Conservation (phyloP, 2,113 vertebrate genomes). For the Porphyrio hochstetteri region DNA sequence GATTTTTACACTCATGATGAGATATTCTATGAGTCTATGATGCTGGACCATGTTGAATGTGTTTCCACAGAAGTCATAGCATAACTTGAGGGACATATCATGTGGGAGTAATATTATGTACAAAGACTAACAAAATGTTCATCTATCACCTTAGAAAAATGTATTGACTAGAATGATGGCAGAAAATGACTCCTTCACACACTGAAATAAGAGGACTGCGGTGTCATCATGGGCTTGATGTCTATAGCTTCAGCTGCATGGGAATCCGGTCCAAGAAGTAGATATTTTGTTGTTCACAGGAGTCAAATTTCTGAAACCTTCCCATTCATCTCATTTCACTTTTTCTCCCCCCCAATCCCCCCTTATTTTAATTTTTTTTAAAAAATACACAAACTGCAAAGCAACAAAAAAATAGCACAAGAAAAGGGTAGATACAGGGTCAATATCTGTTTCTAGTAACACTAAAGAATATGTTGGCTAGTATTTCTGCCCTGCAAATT, state of each 20-base stretch:
- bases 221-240: neutral
- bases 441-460: neutral
- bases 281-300: neutral
- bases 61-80: neutral
- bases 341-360: neutral
- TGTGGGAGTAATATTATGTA: neutral
- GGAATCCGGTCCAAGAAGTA: neutral
- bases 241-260: neutral
- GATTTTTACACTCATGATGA: neutral
- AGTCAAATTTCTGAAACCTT: neutral
- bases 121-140: neutral
- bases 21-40: neutral
- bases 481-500: neutral
- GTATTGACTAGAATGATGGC: neutral
- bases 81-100: accelerated
- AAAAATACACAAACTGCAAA: too few species aligned
- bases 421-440: too few species aligned
- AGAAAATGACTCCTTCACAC: neutral
- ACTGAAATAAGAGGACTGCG: neutral
- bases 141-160: neutral
- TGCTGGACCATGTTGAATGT: neutral
- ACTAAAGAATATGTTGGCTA: neutral
- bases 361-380: neutral
- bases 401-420: neutral
- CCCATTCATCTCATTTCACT: neutral